Percentiles rank a stretch among this genome's conserved stretches.
phyloP scores from a whole-genome alignment of 2,797 vertebrate species.

The Cirrhinus mrigala region DNA sequence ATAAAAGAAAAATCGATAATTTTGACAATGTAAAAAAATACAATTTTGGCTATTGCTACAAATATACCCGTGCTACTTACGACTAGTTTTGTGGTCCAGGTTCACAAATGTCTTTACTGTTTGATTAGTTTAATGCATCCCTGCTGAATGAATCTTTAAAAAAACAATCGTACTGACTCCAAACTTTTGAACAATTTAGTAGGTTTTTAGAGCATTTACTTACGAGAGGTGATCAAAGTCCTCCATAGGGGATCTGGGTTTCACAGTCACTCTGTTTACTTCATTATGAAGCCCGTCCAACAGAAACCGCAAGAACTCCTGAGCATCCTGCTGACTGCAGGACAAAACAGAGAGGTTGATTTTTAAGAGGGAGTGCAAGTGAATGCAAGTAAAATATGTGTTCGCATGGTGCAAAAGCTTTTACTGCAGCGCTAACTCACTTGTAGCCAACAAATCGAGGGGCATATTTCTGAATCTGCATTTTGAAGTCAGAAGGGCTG shows the following conservation, averaged over 20 bases:
- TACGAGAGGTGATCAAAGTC: conserved; percentile 92
- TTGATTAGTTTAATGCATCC: not conserved
- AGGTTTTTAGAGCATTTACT: conserved; percentile 67
- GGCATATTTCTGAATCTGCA: conserved; percentile 93
- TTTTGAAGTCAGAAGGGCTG: conserved; percentile 94
- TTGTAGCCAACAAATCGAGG: conserved; percentile 96
- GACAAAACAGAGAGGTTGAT: not conserved
- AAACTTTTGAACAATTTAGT: not conserved
- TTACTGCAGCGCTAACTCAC: conserved; percentile 75
- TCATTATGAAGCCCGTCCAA: conserved; percentile 93
- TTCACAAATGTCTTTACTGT: not conserved
- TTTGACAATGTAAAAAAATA: too few relatives aligned
- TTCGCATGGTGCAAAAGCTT: not conserved
- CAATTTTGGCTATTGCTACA: too few relatives aligned
- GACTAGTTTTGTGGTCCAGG: too few relatives aligned
- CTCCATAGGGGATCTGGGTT: conserved; percentile 76
- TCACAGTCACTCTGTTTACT: conserved; percentile 87
- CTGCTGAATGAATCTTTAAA: not conserved
- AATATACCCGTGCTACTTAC: too few relatives aligned
- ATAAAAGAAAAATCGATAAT: too few relatives aligned
- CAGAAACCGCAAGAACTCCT: conserved; percentile 94
- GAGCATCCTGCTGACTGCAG: conserved; percentile 94
- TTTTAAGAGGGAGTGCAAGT: not conserved
- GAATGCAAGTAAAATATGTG: not conserved
- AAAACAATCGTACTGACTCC: not conserved